Evolutionary conservation across 2,797 vertebrate species (phyloP), one percentile per base, ranked within the genome.

Genomic region (Serranus cabrilla): DNA sequence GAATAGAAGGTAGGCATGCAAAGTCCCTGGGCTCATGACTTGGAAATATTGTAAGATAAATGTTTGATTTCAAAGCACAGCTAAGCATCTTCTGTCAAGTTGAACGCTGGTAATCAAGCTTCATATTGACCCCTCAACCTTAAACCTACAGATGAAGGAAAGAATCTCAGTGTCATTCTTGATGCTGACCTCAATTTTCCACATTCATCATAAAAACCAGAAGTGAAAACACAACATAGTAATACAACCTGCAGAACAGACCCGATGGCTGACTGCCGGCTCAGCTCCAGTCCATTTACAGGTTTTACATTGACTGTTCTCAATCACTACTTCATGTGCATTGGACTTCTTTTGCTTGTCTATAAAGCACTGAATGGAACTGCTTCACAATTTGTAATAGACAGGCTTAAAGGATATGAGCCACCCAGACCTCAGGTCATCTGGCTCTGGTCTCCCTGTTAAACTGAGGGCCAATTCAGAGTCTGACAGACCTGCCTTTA

Each of bases 321-420:
- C 62, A 56, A 42, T 55, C 13, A 42, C 17, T 62, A 8, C 43
- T 42, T 59, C 14, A 9, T 51, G 34, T 20, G 14, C 9, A 39
- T 43, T 20, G 37, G 13, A 57, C 3, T 57, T 21, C 12, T 40
- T 25, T 81, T 54, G 2, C 21, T 83, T 51, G 58, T 42, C 37
- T 57, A 21, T 23, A 52, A 71, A 25, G 21, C 12, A 34, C 20
- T 46, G n/a, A 51, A 68, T 31, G 43, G 16, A 49, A 45, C 61
- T 27, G 14, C 62, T 55, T 1, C 20, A 7, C 27, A 64, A 9
- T 55, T 51, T 23, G 20, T 57, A 31, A 40, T 5, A 42, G 57
- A 31, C 9, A 31, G 58, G 23, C 6, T 54, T 61, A 56, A 61
- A 57, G 52, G 52, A 13, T n/a, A 20, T 42, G 27, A 76, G 21